These are phyloP conservation scores for Australoheros scitulus DNA, from an alignment of 2,113 vertebrate genomes.

Conservation along the genomic window DNA sequence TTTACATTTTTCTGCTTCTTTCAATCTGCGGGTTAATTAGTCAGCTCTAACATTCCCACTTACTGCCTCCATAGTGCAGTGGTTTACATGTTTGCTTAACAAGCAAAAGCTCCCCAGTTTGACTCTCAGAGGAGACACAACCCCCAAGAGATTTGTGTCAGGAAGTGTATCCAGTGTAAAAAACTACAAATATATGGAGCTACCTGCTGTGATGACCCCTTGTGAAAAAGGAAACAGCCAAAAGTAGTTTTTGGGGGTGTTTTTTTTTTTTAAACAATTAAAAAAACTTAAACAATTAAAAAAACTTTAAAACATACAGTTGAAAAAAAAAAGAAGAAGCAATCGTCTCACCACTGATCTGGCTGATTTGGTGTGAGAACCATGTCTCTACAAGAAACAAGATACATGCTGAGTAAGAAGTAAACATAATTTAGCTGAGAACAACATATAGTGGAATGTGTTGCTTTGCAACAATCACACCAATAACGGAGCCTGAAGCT, in stretches of 20 bases:
- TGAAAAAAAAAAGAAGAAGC: too few species aligned
- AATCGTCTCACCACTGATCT: background rate
- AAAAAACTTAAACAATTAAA: too few species aligned
- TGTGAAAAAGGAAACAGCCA: background rate
- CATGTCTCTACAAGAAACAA: background rate
- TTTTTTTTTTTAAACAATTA: background rate
- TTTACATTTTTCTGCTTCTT: fast-evolving
- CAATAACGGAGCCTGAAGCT: background rate
- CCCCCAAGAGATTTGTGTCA: background rate
- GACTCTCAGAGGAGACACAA: background rate
- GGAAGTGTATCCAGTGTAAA: background rate
- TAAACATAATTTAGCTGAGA: background rate
- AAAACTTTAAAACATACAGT: too few species aligned
- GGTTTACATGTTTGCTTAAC: background rate
- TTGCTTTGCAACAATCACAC: background rate
- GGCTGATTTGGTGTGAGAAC: background rate
- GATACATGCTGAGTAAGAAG: background rate
- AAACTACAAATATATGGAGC: background rate
- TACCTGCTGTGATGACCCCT: fast-evolving
- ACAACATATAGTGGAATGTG: background rate
- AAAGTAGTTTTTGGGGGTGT: background rate
- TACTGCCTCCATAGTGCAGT: fast-evolving
- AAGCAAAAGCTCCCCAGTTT: background rate
- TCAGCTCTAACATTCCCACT: background rate
- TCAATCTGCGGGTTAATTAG: background rate